Conservation (phyloP, 2,113 vertebrate species). For the Probosciger aterrimus region DNA sequence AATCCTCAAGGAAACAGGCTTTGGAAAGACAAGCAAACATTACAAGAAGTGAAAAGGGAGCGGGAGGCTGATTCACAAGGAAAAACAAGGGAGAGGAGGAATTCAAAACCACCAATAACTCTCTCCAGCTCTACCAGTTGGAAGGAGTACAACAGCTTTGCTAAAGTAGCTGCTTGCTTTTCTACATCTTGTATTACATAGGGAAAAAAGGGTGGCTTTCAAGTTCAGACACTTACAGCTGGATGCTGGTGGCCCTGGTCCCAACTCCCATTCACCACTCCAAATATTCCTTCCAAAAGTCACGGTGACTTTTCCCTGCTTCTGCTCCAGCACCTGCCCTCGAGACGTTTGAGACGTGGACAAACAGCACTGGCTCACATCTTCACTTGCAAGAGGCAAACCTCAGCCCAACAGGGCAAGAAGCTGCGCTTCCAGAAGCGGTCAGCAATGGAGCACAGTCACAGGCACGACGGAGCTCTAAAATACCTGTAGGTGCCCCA, state of each 20-base stretch:
- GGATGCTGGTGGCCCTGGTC: background rate
- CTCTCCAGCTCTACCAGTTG: background rate
- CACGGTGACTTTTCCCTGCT: background rate
- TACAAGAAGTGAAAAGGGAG: background rate
- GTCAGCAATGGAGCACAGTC: fast-evolving
- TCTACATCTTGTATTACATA: background rate
- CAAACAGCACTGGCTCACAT: background rate
- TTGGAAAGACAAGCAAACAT: background rate
- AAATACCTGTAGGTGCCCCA: fast-evolving
- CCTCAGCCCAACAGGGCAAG: fast-evolving
- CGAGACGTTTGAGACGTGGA: background rate
- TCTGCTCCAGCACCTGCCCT: background rate
- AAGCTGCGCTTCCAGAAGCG: fast-evolving
- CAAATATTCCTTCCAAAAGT: background rate
- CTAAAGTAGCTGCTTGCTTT: background rate
- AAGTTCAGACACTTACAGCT: background rate
- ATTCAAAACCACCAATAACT: background rate
- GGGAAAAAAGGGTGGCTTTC: background rate
- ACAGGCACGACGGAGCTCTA: fast-evolving
- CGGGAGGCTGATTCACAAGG: background rate
- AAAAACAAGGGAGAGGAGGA: background rate
- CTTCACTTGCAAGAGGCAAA: background rate
- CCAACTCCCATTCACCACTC: background rate
- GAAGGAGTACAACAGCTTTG: background rate
- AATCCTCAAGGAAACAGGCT: background rate